These are phyloP conservation scores for Trichopoda pennipes DNA, from an alignment of 2,888 invertebrate species.

Conservation along the genomic window DNA sequence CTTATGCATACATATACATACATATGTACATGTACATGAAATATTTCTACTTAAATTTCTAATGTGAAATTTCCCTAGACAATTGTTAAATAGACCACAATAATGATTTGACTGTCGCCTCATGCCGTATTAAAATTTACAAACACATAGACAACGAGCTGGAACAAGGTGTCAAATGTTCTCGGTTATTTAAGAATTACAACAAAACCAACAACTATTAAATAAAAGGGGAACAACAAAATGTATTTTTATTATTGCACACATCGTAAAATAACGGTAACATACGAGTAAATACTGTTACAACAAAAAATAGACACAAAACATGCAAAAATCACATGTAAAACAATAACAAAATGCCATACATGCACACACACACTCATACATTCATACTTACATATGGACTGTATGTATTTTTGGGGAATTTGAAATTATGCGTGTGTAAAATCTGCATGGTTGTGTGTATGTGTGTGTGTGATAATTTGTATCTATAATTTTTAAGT, in stretches of 20 bases:
- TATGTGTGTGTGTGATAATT: too few relatives aligned
- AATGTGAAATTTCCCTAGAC: conserved; percentile 60
- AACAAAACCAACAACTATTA: conserved; percentile 12
- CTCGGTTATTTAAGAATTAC: conserved; percentile 62
- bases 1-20: not conserved
- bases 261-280: conserved; percentile 66
- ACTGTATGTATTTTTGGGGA: not conserved
- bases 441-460: too few relatives aligned
- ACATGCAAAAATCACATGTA: conserved; percentile 22
- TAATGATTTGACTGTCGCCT: conserved; percentile 45
- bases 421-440: conserved; percentile 7
- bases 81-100: conserved; percentile 62
- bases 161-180: conserved; percentile 67
- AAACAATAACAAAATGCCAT: conserved; percentile 17
- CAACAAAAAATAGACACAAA: not conserved
- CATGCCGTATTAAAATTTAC: conserved; percentile 29
- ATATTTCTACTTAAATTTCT: conserved; percentile 42
- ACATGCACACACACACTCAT: conserved; percentile 5
- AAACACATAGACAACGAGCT: conserved; percentile 18
- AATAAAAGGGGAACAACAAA: not conserved
- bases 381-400: too few relatives aligned
- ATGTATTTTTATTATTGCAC: conserved; percentile 62
- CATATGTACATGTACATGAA: not conserved
- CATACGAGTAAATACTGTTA: conserved; percentile 45
- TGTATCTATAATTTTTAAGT: conserved; percentile 35